Evolutionary conservation across 2,888 invertebrate genomes (phyloP).

Genomic region (Agrotis puta): DNA sequence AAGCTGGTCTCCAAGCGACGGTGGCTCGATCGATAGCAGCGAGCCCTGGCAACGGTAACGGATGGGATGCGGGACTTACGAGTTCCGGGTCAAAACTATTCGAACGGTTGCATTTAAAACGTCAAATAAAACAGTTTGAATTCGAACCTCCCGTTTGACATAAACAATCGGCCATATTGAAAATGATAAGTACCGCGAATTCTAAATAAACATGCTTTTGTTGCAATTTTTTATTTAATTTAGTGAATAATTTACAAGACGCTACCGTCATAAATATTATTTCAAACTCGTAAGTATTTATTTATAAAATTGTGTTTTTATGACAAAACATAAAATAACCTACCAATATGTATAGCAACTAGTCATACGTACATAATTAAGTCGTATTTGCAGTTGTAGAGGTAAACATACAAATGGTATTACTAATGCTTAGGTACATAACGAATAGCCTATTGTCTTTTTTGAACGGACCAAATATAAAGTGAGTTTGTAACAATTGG

Average conservation of each 20-base stretch:
- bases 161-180: neutral
- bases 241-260: neutral
- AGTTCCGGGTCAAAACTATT: conserved; percentile 13
- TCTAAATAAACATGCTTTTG: neutral
- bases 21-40: conserved; percentile 73
- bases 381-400: conserved; percentile 2
- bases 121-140: conserved; percentile 3
- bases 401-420: conserved; percentile 3
- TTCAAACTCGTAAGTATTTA: neutral
- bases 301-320: neutral
- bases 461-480: conserved; percentile 5
- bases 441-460: conserved; percentile 27
- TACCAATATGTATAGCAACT: no score
- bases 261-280: neutral
- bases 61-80: conserved; percentile 47
- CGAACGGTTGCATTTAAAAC: conserved; percentile 1
- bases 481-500: conserved; percentile 8
- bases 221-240: neutral
- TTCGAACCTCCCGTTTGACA: neutral
- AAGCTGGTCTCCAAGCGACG: conserved; percentile 70
- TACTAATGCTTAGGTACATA: neutral
- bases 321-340: neutral
- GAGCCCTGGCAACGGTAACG: conserved; percentile 47
- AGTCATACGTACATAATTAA: conserved; percentile 1
- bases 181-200: neutral